Conservation (phyloP, 2,888 invertebrate genomes). For the Kryphioiulus occultus region DNA sequence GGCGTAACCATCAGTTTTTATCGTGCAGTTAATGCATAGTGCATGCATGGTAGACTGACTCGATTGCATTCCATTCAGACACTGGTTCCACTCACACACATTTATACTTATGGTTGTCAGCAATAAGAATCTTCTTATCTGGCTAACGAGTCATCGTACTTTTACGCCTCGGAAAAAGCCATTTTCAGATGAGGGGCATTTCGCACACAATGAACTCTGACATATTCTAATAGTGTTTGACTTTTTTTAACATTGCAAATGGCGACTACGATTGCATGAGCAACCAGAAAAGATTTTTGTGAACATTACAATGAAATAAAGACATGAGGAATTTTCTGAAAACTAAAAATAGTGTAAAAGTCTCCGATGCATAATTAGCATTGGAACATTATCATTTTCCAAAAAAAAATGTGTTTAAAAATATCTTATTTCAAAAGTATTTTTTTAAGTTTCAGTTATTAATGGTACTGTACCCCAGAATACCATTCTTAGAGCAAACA, state of each 20-base stretch:
- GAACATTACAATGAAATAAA: no score
- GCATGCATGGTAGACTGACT: slow-evolving; percentile 23
- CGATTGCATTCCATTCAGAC: slow-evolving; percentile 17
- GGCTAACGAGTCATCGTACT: slow-evolving; percentile 8
- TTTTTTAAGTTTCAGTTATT: no score
- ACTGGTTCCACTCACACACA: slow-evolving; percentile 21
- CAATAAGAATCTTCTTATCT: slow-evolving; percentile 19
- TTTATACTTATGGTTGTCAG: slow-evolving; percentile 11
- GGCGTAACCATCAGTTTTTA: slow-evolving; percentile 14
- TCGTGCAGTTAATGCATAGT: background rate
- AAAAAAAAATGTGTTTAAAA: no score
- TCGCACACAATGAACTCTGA: slow-evolving; percentile 17
- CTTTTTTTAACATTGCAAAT: background rate
- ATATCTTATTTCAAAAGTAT: no score
- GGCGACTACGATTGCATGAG: no score
- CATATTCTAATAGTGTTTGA: background rate
- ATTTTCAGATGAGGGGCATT: background rate
- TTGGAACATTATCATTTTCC: no score
- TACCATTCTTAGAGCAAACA: no score
- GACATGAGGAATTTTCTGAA: no score
- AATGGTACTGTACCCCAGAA: no score
- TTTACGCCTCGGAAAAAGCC: background rate
- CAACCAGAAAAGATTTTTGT: no score
- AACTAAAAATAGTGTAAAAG: no score
- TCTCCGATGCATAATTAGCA: no score